Percentiles rank a stretch among this genome's conserved stretches.
Conservation (phyloP, 2,797 vertebrate species). For the Acanthurus leucopareius region DNA sequence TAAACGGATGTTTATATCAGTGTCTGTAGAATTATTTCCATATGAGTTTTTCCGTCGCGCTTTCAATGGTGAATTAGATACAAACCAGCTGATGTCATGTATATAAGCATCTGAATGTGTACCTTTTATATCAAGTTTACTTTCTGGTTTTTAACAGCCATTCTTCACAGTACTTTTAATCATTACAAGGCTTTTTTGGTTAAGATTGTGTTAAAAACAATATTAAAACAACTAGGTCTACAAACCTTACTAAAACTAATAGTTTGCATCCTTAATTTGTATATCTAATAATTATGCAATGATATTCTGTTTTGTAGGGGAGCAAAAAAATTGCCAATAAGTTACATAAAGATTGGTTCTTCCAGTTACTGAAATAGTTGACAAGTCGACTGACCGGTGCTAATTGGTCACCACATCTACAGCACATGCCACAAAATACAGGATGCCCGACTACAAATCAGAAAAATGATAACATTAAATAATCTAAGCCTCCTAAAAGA, state of each 20-base stretch:
- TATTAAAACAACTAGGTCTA: neutral
- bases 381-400: neutral
- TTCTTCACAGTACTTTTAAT: neutral
- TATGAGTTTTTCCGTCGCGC: neutral
- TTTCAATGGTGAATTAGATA: neutral
- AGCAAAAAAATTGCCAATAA: neutral
- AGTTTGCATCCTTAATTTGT: conserved; percentile 9
- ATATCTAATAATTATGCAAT: conserved; percentile 6
- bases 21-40: neutral
- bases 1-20: no score
- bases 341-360: neutral
- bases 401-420: conserved; percentile 4
- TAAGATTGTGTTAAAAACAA: neutral
- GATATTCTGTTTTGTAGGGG: neutral
- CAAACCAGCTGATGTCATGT: neutral
- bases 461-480: neutral
- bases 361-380: neutral
- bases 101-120: neutral
- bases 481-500: conserved; percentile 9
- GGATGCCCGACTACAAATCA: conserved; percentile 13
- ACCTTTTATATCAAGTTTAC: neutral
- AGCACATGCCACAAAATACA: conserved; percentile 26
- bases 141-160: neutral
- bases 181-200: neutral
- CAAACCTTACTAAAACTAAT: neutral